phyloP scores from a whole-genome alignment of 2,797 vertebrate species.

The Hozukius guyotensis region DNA sequence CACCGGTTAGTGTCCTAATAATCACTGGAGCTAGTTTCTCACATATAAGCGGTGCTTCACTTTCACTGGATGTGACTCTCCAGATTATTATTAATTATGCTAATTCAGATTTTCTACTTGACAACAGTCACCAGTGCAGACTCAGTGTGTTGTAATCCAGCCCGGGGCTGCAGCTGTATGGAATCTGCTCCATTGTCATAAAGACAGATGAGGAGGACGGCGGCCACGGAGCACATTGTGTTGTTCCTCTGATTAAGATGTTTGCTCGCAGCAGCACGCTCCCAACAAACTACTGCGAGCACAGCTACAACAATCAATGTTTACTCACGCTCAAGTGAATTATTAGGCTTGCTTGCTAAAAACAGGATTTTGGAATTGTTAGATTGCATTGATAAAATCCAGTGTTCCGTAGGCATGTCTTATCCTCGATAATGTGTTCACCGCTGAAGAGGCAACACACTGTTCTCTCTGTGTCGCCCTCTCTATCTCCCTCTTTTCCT shows the following conservation, averaged over 20 bases:
- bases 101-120: constrained; percentile 23
- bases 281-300: constrained; percentile 8
- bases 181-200: constrained; percentile 28
- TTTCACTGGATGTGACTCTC: constrained; percentile 19
- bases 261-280: constrained; percentile 20
- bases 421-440: constrained; percentile 37
- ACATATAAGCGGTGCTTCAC: constrained; percentile 10
- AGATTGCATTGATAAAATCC: constrained; percentile 44
- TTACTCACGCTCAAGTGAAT: constrained; percentile 25
- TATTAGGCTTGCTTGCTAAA: constrained; percentile 31
- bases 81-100: constrained; percentile 36
- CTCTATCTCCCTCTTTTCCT: not conserved
- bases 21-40: not conserved
- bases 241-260: constrained; percentile 39
- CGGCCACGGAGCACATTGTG: constrained; percentile 1
- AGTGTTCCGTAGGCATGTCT: constrained; percentile 9
- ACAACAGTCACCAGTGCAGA: not conserved
- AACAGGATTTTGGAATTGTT: constrained; percentile 26
- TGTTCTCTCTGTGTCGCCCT: not conserved
- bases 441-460: not conserved
- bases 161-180: constrained; percentile 1
- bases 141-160: not conserved
- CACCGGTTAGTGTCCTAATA: not conserved
- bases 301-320: constrained; percentile 22
- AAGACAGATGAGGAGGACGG: constrained; percentile 29